Conservation (phyloP, 2,888 invertebrate genomes). For the Cheilosia soror region DNA sequence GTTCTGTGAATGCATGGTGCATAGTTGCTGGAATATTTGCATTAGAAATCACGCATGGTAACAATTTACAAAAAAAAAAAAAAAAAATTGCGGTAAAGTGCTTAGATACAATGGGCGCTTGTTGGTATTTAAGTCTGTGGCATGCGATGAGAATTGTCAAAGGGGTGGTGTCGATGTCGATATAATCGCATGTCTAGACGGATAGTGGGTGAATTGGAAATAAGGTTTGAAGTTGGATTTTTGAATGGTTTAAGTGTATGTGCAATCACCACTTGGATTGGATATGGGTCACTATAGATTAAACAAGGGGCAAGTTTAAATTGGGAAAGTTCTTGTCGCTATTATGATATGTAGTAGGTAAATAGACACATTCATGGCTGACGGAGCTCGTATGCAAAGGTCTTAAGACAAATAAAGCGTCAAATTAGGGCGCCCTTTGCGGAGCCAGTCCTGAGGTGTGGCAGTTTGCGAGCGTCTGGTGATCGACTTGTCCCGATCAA, state of each 20-base stretch:
- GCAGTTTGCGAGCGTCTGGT: too few species aligned
- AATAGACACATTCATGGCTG: too few species aligned
- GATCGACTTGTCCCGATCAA: too few species aligned
- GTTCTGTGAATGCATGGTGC: conserved; percentile 48
- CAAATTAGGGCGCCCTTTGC: too few species aligned
- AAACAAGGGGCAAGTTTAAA: neutral
- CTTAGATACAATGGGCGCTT: conserved; percentile 33
- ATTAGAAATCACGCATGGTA: conserved; percentile 55
- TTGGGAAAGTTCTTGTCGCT: too few species aligned
- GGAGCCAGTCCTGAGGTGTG: too few species aligned
- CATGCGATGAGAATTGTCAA: conserved; percentile 29
- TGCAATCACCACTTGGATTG: neutral
- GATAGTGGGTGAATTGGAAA: conserved; percentile 17
- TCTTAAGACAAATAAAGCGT: too few species aligned
- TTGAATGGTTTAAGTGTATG: neutral
- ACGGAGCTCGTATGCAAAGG: too few species aligned
- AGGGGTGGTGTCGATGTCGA: conserved; percentile 40
- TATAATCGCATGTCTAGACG: conserved; percentile 56
- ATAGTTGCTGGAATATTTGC: conserved; percentile 42
- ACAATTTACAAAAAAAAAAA: conserved; percentile 29
- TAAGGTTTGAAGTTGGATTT: conserved; percentile 1
- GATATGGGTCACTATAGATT: neutral
- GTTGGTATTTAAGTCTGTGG: neutral
- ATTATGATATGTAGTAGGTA: too few species aligned
- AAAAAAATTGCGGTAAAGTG: neutral